Percentiles rank a stretch among this genome's conserved stretches.
phyloP scores from a whole-genome alignment of 2,113 vertebrate genomes.

The Crotalus horridus region DNA sequence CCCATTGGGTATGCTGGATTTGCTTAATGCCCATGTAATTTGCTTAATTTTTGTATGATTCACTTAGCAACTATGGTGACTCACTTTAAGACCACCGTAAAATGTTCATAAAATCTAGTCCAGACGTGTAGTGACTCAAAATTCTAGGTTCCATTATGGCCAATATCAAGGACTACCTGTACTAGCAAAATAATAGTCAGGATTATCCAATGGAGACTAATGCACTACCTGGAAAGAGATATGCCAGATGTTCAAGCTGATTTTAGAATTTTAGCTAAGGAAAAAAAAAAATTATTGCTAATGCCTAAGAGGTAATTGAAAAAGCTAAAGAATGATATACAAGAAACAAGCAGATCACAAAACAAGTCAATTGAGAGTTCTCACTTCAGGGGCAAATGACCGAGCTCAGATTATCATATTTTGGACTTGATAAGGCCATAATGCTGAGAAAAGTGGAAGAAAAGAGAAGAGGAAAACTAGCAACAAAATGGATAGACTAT shows the following conservation, averaged over 20 bases:
- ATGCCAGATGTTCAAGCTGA: neutral
- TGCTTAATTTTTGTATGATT: no score
- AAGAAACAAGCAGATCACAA: neutral
- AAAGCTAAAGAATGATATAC: neutral
- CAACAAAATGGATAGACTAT: neutral
- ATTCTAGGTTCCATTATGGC: neutral
- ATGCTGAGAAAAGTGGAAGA: neutral
- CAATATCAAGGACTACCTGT: neutral
- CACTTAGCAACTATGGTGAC: no score
- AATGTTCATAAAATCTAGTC: no score
- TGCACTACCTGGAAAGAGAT: neutral
- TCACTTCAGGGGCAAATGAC: neutral
- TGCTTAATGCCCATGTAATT: neutral
- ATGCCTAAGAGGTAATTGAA: neutral
- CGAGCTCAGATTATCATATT: neutral
- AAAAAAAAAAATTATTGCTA: neutral
- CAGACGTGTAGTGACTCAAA: no score
- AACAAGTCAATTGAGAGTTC: neutral
- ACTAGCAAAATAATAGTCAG: neutral
- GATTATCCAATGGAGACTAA: neutral
- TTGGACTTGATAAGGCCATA: neutral
- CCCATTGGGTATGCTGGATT: neutral
- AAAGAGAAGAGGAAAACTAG: neutral
- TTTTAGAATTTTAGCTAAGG: neutral
- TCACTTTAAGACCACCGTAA: no score